Base-by-base conservation (phyloP, 1,140 invertebrate genomes). In the Caerostris darwini region DNA sequence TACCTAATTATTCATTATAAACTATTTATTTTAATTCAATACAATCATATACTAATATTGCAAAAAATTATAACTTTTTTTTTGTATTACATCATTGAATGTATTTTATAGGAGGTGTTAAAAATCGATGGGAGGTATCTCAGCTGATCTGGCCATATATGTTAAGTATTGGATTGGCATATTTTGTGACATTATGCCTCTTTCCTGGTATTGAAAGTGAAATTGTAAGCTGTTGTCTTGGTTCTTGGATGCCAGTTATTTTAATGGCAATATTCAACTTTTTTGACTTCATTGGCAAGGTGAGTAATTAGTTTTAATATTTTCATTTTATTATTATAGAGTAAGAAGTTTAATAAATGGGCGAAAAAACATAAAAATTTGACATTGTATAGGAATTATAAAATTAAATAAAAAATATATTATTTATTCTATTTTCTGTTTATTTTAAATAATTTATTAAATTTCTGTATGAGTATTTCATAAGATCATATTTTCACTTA, bases 161-260 rank as follows among this genome's bases (percentile, higher is more conserved):
- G 98, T 96, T 98, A 17, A 98, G 98, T 19, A 98, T 99, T 90
- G 97, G 97, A 2, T 95, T 98, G 56, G 98, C 98, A 17, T 99
- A 99, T 95, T 98, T 98, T 95, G 98, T 98, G 0, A 99, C 98
- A 0, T 96, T 99, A 1, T 98, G 97, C 93, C 96, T 99, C 3
- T 99, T 99, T 95, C 98, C 98, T 5, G 98, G 98, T 56, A 98
- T 99, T 54, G 97, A 98, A 92, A 98, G 98, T 0, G 98, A 99
- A 96, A 97, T 99, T 59, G 97, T 97, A 61, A 98, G 98, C 59
- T 99, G 98, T 95, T 97, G 97, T 50, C 97, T 98, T 54, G 97
- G 97, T 7, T 97, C 97, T 3, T 99, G 98, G 98, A 98, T 99
- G 98, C 98, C 98, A 0, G 98, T 99, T 3, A 96, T 99, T 17